A percentile compares a stretch with the other conserved stretches of the same genome.
Evolutionary conservation across 37 sponge, comb jelly and placozoan species (phyloP).

Genomic region (Chondrilla cf. caribensis): DNA sequence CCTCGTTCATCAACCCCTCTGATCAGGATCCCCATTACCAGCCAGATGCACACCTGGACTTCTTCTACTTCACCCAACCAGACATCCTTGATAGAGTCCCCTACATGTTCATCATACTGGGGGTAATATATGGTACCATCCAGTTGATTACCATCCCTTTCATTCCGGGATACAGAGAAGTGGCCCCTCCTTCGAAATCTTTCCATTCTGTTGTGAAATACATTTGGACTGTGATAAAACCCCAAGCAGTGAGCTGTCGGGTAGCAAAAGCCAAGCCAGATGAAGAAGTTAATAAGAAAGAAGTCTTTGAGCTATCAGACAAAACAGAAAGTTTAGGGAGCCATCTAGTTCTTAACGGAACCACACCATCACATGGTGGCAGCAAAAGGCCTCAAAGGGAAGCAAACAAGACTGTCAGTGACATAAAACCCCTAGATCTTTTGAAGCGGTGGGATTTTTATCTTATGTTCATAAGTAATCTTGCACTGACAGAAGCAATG

Average conservation of each 20-base stretch:
- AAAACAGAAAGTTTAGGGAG: too few relatives aligned
- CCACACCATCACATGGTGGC: too few relatives aligned
- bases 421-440: constrained; percentile 51
- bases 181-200: neutral
- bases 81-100: constrained; percentile 43
- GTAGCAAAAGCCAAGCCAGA: neutral
- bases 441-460: constrained; percentile 68
- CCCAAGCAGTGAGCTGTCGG: neutral
- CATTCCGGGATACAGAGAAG: neutral
- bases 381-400: too few relatives aligned
- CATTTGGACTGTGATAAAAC: neutral
- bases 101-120: constrained; percentile 11
- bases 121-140: neutral
- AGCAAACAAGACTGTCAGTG: neutral
- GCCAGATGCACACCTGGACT: constrained; percentile 7
- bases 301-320: neutral
- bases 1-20: constrained; percentile 42
- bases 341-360: too few relatives aligned
- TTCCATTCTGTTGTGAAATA: neutral
- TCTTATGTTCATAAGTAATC: constrained; percentile 74
- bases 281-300: neutral
- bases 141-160: neutral
- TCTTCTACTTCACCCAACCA: constrained; percentile 11
- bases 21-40: constrained; percentile 5
- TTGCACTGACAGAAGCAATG: constrained; percentile 44